Evolutionary conservation across 2,888 invertebrate species (phyloP).

Genomic region (Chironomus riparius): DNA sequence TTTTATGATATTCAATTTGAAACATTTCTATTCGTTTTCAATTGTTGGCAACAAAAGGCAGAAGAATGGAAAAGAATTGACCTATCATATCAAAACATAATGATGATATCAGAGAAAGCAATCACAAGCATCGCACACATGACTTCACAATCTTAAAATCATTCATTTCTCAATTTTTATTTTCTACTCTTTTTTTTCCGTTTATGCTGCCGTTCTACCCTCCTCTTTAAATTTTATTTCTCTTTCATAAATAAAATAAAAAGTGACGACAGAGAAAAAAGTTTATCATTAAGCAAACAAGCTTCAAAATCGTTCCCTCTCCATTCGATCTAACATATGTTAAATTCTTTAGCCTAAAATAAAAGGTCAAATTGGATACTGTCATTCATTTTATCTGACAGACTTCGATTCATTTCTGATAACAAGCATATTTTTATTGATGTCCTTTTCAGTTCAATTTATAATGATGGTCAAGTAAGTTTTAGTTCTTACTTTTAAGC

Average conservation of each 20-base stretch:
- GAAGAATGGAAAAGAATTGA: too few relatives aligned
- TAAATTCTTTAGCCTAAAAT: not conserved
- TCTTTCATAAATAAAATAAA: not conserved
- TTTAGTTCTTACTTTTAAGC: too few relatives aligned
- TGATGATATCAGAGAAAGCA: not conserved
- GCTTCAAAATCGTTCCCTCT: not conserved
- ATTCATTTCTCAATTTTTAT: too few relatives aligned
- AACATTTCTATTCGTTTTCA: too few relatives aligned
- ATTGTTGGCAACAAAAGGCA: too few relatives aligned
- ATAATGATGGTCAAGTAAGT: too few relatives aligned
- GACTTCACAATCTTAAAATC: not conserved
- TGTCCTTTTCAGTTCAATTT: too few relatives aligned
- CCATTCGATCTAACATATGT: not conserved
- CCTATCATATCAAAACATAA: not conserved
- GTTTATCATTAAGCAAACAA: conserved; percentile 24
- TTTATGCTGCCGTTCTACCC: too few relatives aligned
- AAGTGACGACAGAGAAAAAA: not conserved
- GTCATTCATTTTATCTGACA: not conserved
- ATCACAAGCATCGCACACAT: not conserved
- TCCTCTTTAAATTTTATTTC: not conserved
- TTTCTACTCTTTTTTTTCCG: too few relatives aligned
- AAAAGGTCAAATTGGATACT: not conserved
- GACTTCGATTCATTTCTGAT: too few relatives aligned
- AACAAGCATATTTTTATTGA: too few relatives aligned
- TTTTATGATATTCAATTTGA: not conserved